Evolutionary conservation across 2,888 invertebrate species (phyloP).

Genomic region (Cheilosia vulpina): DNA sequence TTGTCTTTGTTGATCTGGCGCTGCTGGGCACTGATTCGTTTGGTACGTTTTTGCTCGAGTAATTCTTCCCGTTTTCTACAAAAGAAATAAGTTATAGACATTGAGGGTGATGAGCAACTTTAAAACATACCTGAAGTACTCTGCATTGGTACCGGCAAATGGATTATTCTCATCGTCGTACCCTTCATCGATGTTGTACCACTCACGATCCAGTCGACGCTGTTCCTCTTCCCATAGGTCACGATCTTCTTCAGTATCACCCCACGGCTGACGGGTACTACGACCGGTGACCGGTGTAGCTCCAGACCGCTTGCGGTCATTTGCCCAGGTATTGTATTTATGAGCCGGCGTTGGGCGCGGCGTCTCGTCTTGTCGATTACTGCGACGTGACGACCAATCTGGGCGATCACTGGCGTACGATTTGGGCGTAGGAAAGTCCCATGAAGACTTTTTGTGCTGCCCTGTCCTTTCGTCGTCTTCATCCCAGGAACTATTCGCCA

Average conservation of each 20-base stretch:
- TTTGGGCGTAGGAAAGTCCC: constrained; percentile 96
- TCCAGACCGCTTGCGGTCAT: constrained; percentile 87
- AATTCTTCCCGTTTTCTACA: constrained; percentile 94
- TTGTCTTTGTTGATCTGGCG: constrained; percentile 99
- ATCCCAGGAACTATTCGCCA: constrained; percentile 86
- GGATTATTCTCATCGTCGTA: constrained; percentile 96
- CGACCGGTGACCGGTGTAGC: constrained; percentile 86
- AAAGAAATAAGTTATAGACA: not conserved
- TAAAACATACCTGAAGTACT: constrained; percentile 87
- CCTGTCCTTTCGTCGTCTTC: constrained; percentile 86
- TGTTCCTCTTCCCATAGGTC: constrained; percentile 96
- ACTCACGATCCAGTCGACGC: constrained; percentile 95
- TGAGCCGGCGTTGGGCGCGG: constrained; percentile 94
- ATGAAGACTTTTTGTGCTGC: constrained; percentile 89
- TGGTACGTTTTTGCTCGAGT: constrained; percentile 94
- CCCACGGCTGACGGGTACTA: constrained; percentile 84
- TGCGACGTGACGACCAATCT: constrained; percentile 80
- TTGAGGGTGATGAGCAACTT: not conserved
- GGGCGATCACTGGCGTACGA: constrained; percentile 83
- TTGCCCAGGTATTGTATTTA: constrained; percentile 90
- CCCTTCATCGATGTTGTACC: constrained; percentile 98
- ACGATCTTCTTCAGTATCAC: constrained; percentile 88
- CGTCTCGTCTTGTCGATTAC: constrained; percentile 85
- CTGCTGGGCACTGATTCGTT: constrained; percentile 97
- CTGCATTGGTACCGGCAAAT: constrained; percentile 94